These are phyloP conservation scores for Hypselothyrea guttata DNA, from an alignment of 2,888 invertebrate species.

Conservation along the genomic window DNA sequence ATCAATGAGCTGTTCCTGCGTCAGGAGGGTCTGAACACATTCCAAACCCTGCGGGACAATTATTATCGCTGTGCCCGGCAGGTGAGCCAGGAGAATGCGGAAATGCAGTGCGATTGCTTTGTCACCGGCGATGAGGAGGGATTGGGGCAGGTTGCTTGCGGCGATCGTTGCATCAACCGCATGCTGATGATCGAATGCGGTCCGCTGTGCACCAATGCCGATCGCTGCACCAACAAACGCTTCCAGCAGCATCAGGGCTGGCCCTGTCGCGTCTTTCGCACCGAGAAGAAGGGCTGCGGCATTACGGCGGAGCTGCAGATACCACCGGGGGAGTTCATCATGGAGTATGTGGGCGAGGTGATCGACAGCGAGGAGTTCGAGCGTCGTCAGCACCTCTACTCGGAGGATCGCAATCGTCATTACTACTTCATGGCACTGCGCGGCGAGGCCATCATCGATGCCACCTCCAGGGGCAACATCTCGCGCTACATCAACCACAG, in stretches of 20 bases:
- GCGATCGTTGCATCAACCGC: conserved; percentile 97
- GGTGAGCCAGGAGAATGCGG: conserved; percentile 93
- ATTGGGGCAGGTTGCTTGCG: conserved; percentile 93
- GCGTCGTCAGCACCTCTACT: conserved; percentile 93
- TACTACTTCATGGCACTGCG: conserved; percentile 99
- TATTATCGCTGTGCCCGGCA: conserved; percentile 92
- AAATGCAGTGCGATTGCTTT: conserved; percentile 98
- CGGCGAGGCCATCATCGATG: conserved; percentile 97
- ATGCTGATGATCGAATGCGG: conserved; percentile 99
- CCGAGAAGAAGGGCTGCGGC: conserved; percentile 98
- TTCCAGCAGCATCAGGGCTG: conserved; percentile 95
- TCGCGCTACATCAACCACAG: conserved; percentile 99
- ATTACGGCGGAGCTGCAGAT: conserved; percentile 84
- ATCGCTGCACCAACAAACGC: conserved; percentile 95
- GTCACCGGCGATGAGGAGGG: conserved; percentile 93
- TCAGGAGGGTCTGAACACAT: conserved; percentile 86
- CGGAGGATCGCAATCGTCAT: conserved; percentile 94
- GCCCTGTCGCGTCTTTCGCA: conserved; percentile 91
- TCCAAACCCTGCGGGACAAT: conserved; percentile 92
- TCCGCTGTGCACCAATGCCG: conserved; percentile 93
- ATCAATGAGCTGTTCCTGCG: conserved; percentile 80
- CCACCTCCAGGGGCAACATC: conserved; percentile 96
- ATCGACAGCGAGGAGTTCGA: conserved; percentile 95
- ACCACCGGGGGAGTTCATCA: conserved; percentile 91
- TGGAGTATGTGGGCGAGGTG: conserved; percentile 99